phyloP scores from a whole-genome alignment of 2,888 invertebrate species.

The Acanthosoma haemorrhoidale region DNA sequence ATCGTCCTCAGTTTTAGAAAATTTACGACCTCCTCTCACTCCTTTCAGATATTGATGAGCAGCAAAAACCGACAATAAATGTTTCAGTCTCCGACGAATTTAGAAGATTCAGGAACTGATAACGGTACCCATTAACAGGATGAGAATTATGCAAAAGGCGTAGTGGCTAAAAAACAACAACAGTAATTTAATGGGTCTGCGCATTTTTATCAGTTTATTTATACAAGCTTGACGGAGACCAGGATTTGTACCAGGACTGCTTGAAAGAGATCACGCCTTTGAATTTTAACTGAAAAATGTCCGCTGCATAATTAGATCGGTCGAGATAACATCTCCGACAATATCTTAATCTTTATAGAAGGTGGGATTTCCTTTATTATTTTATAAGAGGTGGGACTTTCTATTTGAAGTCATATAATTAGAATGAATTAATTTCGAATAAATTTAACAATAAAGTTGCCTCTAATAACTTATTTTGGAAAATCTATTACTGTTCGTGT shows the following conservation, averaged over 20 bases:
- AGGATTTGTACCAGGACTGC: background rate
- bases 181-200: too few species aligned
- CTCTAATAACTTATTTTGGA: too few species aligned
- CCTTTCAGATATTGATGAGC: background rate
- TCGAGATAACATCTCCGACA: background rate
- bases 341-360: background rate
- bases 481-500: too few species aligned
- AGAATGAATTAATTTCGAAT: too few species aligned
- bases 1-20: slow-evolving; percentile 7
- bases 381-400: too few species aligned
- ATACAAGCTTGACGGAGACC: background rate
- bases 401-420: too few species aligned
- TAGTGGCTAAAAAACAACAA: background rate
- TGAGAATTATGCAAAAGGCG: background rate
- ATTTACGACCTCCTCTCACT: background rate
- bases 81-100: background rate
- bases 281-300: background rate
- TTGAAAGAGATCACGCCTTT: background rate
- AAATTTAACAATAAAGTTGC: too few species aligned
- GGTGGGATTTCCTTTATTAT: background rate
- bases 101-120: background rate
- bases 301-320: background rate
- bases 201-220: background rate
- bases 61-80: background rate
- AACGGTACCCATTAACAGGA: background rate